Conservation (phyloP, 2,888 invertebrate species). For the Loripinus fragilis region DNA sequence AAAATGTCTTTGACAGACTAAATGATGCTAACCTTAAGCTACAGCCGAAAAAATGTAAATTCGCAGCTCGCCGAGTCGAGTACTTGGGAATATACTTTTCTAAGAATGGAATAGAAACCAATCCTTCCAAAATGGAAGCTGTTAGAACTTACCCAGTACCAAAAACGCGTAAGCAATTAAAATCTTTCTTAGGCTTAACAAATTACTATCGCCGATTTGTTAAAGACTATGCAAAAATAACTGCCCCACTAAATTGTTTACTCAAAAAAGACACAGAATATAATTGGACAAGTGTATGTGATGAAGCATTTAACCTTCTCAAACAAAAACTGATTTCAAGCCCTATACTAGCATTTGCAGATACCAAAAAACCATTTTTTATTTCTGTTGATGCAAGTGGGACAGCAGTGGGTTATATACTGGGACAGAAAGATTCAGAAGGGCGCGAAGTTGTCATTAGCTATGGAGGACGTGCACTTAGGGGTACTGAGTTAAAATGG, state of each 20-base stretch:
- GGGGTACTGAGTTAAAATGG: constrained; percentile 53
- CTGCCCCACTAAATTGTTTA: constrained; percentile 49
- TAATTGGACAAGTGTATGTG: constrained; percentile 49
- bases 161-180: constrained; percentile 39
- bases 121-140: constrained; percentile 39
- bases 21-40: constrained; percentile 27
- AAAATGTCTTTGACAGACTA: constrained; percentile 34
- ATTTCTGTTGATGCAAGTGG: constrained; percentile 12
- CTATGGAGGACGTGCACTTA: constrained; percentile 55
- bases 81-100: constrained; percentile 43
- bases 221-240: constrained; percentile 48
- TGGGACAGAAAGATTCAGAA: constrained; percentile 42
- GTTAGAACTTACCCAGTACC: constrained; percentile 49
- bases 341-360: constrained; percentile 49
- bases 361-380: constrained; percentile 24
- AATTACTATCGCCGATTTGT: constrained; percentile 58
- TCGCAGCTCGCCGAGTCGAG: constrained; percentile 28
- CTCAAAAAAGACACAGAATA: constrained; percentile 48
- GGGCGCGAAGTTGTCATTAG: constrained; percentile 46
- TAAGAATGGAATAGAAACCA: constrained; percentile 47
- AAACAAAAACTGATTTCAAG: constrained; percentile 37
- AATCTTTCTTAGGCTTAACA: constrained; percentile 40
- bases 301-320: constrained; percentile 33
- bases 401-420: constrained; percentile 39
- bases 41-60: constrained; percentile 42